These are phyloP conservation scores for Ruditapes philippinarum DNA, from an alignment of 1,140 invertebrate species.

Conservation along the genomic window DNA sequence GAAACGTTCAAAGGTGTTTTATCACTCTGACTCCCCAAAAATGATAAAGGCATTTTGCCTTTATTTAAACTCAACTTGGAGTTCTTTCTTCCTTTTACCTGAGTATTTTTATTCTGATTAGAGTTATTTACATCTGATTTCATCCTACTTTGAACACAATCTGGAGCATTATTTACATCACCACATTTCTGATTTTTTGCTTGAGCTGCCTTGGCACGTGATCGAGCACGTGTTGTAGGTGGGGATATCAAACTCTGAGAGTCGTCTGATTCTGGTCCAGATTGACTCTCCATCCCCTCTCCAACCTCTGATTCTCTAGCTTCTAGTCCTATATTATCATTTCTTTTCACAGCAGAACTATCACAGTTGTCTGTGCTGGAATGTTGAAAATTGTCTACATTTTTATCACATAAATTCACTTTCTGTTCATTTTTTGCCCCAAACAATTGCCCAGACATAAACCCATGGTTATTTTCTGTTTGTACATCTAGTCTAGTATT, in stretches of 20 bases:
- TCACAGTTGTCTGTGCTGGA: background rate
- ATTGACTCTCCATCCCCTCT: background rate
- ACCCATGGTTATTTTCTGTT: no score
- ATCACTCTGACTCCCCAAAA: background rate
- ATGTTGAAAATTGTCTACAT: background rate
- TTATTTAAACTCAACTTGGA: background rate
- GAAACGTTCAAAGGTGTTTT: background rate
- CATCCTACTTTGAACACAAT: background rate
- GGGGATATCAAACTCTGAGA: constrained; percentile 52
- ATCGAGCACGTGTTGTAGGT: background rate
- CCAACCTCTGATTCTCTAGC: background rate
- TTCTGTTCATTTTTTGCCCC: background rate
- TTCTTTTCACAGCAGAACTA: background rate
- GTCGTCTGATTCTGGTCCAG: constrained; percentile 38
- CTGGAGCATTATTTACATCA: background rate
- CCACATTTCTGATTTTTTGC: background rate
- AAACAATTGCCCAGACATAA: background rate
- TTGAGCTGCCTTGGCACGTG: background rate
- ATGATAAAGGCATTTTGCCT: background rate
- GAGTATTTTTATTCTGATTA: background rate
- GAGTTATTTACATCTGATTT: background rate
- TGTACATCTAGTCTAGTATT: no score
- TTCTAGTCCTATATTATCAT: background rate
- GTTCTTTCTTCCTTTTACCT: constrained; percentile 1
- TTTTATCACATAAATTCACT: background rate